Evolutionary conservation across 2,113 vertebrate genomes (phyloP), one percentile per base, ranked within the genome.

Genomic region (Rutilus rutilus): DNA sequence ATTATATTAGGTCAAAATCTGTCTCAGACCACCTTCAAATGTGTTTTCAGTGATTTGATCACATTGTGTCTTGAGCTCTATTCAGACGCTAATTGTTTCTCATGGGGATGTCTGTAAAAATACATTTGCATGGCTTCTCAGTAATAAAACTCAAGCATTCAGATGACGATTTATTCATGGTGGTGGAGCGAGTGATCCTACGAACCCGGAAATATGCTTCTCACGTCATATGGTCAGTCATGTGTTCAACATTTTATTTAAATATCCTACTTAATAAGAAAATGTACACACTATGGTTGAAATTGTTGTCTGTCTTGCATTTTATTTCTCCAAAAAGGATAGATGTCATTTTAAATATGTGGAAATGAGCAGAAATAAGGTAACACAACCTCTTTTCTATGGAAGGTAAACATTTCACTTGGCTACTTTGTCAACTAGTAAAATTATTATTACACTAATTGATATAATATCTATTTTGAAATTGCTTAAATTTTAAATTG

Each of bases 11-110:
- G 71, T 25, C 42, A 75, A 75, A 75, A 47, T 75, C 71, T n/a
- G 69, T 23, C 69, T 47, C 71, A 15, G 42, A 4, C 14, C 12
- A 74, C 14, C 71, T 25, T 42, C 6, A 47, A 75, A 17, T 47
- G 45, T n/a, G 45, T 75, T 25, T 47, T 47, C 42, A 27, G 71
- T 75, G 71, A 75, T 75, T 23, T 47, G 42, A 25, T 75, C 42
- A 47, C n/a, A 50, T 6, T n/a, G 12, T 14, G 71, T 74, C 42
- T 74, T 47, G 11, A 54, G 74, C 14, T 8, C 25, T 21, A 30
- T 77, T 77, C 17, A 54, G 47, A 77, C 1, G 25, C 15, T 77
- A 77, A 77, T 33, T 77, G n/a, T 77, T 77, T 54, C 74, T 54
- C 74, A 54, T 54, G 25, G 47, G 54, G 74, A 30, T 2, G 2